Conservation (phyloP, 92 coral and sea anemone genomes). For the Paramuricea clavata region DNA sequence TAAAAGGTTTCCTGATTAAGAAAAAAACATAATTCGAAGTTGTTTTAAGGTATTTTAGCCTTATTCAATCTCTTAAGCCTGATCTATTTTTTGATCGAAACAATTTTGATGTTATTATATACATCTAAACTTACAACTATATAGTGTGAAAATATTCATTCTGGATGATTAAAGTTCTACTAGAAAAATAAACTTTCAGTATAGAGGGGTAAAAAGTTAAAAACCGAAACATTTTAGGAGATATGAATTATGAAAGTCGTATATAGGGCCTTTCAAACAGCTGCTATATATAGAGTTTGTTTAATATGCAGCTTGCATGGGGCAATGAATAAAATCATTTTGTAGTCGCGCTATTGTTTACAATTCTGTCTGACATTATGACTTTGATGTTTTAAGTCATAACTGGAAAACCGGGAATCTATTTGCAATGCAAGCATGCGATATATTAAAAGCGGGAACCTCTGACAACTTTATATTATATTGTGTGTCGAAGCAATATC, state of each 20-base stretch:
- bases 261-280: background rate
- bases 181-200: too few species aligned
- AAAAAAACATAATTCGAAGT: background rate
- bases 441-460: too few species aligned
- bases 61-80: background rate
- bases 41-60: background rate
- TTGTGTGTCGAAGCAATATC: background rate
- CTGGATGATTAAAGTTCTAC: too few species aligned
- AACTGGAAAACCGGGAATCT: background rate
- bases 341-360: background rate
- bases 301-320: background rate
- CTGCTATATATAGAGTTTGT: background rate
- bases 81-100: background rate
- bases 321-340: conserved; percentile 6
- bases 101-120: background rate
- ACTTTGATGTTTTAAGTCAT: background rate
- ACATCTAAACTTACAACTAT: too few species aligned
- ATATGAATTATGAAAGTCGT: background rate
- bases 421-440: background rate
- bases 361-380: background rate
- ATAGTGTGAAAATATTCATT: too few species aligned
- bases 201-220: too few species aligned
- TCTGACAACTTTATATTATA: too few species aligned
- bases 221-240: background rate
- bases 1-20: background rate